Base-by-base conservation (phyloP, 2,797 vertebrate species). In the Tolypeutes matacus region DNA sequence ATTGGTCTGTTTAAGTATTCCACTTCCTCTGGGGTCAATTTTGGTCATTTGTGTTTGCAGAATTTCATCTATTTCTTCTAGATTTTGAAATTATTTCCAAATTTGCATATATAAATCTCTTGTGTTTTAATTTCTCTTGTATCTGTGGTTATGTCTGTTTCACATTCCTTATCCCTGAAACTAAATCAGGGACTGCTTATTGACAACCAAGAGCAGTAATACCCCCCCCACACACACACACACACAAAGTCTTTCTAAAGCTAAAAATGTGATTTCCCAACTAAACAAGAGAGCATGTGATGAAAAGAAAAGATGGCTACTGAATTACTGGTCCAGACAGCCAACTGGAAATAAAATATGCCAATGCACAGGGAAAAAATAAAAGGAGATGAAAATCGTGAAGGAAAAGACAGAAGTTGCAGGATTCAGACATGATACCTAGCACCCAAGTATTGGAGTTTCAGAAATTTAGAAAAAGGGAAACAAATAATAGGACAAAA, bases 151-250 rank as follows among this genome's bases (percentile, higher is more conserved):
- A 23, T 91, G 31, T 36, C 72, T 56, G 65, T 89, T 86, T 89
- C 70, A 96, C n/a, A 75, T 88, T 78, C 42, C 51, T 87, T 70
- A 42, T 80, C 53, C 46, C 76, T 60, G 65, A 93, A 51, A 78
- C 5, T 5, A 14, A 89, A 86, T 20, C 70, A 53, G 51, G 51
- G 51, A 53, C 51, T 53, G 17, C 75, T 69, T 92, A 31, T 39
- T 75, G 64, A 17, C 69, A 29, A 64, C 76, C 62, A 42, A 82
- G 12, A 86, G 31, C 42, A 86, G 36, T 17, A 70, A 70, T 9
- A 46, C 42, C 5, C n/a, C n/a, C n/a, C n/a, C n/a, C n/a, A n/a
- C n/a, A n/a, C 46, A 46, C 46, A 60, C 9, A 46, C 4, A 56
- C n/a, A 27, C 27, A 46, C 20, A 87, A 53, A 69, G 17, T 65